Conservation (phyloP, 2,797 vertebrate genomes). For the Enteromius viviparus region DNA sequence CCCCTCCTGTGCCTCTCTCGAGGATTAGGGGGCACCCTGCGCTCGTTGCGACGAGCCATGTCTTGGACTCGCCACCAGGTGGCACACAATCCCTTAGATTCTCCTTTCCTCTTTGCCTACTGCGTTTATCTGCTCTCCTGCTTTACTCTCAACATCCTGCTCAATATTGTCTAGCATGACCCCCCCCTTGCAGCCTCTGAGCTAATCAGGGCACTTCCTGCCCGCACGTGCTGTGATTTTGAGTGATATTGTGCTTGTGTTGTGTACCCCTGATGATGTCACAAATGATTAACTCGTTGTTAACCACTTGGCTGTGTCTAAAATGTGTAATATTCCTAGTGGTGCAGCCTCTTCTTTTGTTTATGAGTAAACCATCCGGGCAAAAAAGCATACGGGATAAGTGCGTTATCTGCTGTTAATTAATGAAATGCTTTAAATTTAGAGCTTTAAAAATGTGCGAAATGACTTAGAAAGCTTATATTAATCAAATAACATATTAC, state of each 20-base stretch:
- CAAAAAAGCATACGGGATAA: slow-evolving; percentile 27
- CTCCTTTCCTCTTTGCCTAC: slow-evolving; percentile 88
- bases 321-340: slow-evolving; percentile 44
- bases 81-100: slow-evolving; percentile 88
- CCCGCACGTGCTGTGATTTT: slow-evolving; percentile 23
- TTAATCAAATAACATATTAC: background rate
- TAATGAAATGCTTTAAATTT: background rate
- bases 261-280: slow-evolving; percentile 60
- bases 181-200: slow-evolving; percentile 52
- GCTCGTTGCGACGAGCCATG: slow-evolving; percentile 79
- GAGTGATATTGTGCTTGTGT: slow-evolving; percentile 51
- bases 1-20: slow-evolving; percentile 78
- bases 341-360: slow-evolving; percentile 63
- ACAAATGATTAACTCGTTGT: slow-evolving; percentile 20
- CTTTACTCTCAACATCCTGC: slow-evolving; percentile 78
- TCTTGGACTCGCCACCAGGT: slow-evolving; percentile 88
- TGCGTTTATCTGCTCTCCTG: slow-evolving; percentile 82
- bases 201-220: slow-evolving; percentile 24
- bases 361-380: slow-evolving; percentile 61
- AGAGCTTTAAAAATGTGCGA: background rate
- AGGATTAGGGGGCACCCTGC: slow-evolving; percentile 78
- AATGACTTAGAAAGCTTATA: background rate
- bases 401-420: background rate
- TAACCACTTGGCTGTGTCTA: slow-evolving; percentile 22
- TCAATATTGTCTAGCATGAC: slow-evolving; percentile 78